These are phyloP conservation scores for Meloidogyne hapla DNA, from an alignment of 1,140 invertebrate genomes.

Conservation along the genomic window DNA sequence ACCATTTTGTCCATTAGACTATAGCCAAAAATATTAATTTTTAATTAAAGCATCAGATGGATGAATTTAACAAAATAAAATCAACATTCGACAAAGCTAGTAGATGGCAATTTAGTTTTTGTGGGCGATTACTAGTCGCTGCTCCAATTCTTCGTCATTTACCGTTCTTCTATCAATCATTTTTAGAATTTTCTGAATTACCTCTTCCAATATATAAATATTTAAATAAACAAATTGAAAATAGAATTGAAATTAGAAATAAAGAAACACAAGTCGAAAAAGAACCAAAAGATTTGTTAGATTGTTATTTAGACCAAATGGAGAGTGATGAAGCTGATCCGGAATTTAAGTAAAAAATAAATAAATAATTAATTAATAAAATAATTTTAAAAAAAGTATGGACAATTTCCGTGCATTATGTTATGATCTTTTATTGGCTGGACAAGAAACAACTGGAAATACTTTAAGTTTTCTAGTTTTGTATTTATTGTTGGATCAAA, in stretches of 20 bases:
- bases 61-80: constrained; percentile 23
- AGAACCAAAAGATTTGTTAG: constrained; percentile 11
- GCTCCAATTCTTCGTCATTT: constrained; percentile 20
- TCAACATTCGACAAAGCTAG: not conserved
- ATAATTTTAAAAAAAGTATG: constrained; percentile 13
- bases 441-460: constrained; percentile 22
- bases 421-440: constrained; percentile 27
- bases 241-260: not conserved
- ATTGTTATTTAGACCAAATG: constrained; percentile 13
- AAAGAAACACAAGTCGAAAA: not conserved
- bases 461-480: constrained; percentile 25
- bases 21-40: not conserved
- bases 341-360: not conserved
- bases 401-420: constrained; percentile 20
- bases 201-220: constrained; percentile 3
- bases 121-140: not conserved
- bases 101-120: not conserved
- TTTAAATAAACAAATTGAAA: constrained; percentile 19
- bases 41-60: constrained; percentile 12
- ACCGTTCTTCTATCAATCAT: constrained; percentile 14
- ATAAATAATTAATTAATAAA: not conserved
- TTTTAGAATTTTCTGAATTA: constrained; percentile 11
- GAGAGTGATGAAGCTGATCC: not conserved
- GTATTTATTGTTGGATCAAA: constrained; percentile 20
- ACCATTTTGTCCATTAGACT: no score